Evolutionary conservation across 2,888 invertebrate species (phyloP), one percentile per base, ranked within the genome.

Genomic region (Trichogramma dendrolimi): DNA sequence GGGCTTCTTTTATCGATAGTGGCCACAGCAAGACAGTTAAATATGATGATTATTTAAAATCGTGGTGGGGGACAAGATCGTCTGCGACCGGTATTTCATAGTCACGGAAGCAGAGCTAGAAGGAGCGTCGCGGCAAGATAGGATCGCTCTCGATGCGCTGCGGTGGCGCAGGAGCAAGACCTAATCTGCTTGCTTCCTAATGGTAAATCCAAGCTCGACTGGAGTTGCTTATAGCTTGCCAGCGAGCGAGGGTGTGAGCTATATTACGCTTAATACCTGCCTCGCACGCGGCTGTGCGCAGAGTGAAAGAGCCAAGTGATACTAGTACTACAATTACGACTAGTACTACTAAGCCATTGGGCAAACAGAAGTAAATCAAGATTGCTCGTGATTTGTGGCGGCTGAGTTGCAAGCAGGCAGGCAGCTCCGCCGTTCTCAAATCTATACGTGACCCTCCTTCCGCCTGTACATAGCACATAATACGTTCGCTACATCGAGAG

Each of bases 301-400:
- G 69, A 76, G 27, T 27, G 27, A 27, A 27, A 27, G 27, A 27
- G 27, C 27, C 27, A 27, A 27, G 27, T 27, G 27, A 27, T 27
- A 27, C 27, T 27, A 27, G 27, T 27, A 27, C 27, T 27, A 27
- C 27, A 27, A 27, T 27, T 27, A 27, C 27, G 27, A 27, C 27
- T 27, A 77, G 75, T 75, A 75, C 75, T 75, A 75, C 74, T 73
- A 72, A 78, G 76, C 76, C 76, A 75, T 77, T 76, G 74, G 73
- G 76, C 77, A 78, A 77, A 77, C 75, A 77, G 73, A 72, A 76
- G 77, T 78, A 77, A 78, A 77, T 78, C 78, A 76, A 77, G 77
- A 78, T 78, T 78, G 76, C 72, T 69, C 69, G 74, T 77, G 77
- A 77, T 78, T 78, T 77, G 75, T 77, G 71, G 77, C 68, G 71